A percentile compares a stretch with the other conserved stretches of the same genome.
Conservation (phyloP, 2,797 vertebrate species). For the Spinibarbus caldwelli region DNA sequence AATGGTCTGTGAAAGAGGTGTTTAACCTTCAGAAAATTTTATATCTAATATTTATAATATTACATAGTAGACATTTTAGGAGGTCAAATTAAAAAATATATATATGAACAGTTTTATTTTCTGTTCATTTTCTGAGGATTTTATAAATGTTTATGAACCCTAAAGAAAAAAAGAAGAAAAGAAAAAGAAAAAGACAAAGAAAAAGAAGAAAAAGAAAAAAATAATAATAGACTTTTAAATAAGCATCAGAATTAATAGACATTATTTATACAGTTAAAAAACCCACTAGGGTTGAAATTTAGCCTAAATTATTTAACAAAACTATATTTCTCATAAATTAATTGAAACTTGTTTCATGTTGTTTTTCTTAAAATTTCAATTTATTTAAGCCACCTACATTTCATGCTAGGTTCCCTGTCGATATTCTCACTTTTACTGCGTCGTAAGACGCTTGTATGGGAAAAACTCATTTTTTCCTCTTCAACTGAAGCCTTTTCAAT, state of each 20-base stretch:
- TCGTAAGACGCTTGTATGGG: too few relatives aligned
- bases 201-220: too few relatives aligned
- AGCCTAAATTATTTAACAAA: background rate
- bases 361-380: background rate
- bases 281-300: background rate
- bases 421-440: too few relatives aligned
- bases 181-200: too few relatives aligned
- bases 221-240: background rate
- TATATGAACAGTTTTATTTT: background rate
- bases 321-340: background rate
- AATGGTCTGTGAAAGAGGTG: slow-evolving; percentile 1
- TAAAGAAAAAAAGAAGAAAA: background rate
- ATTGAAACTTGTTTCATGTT: too few relatives aligned
- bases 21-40: background rate
- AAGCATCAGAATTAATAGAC: too few relatives aligned
- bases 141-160: background rate
- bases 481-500: too few relatives aligned
- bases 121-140: background rate
- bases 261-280: too few relatives aligned
- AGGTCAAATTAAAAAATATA: too few relatives aligned
- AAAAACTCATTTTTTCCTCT: too few relatives aligned
- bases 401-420: too few relatives aligned
- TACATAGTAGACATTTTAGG: background rate
- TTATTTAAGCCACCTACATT: background rate
- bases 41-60: background rate